Conservation (phyloP, 2,113 vertebrate species). For the Pleuronectes platessa region DNA sequence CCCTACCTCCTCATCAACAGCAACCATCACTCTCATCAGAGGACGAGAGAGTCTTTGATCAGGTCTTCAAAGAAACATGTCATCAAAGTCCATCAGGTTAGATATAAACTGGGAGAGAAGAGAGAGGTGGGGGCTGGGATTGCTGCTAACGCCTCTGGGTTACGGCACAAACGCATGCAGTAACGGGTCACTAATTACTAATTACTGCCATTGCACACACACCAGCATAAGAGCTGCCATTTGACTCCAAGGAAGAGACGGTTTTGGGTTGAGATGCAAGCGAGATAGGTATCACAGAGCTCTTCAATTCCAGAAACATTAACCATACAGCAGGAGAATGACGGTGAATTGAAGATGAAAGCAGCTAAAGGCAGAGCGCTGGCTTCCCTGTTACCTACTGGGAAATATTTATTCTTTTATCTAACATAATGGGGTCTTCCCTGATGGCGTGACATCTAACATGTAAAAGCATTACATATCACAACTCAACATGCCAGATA, state of each 20-base stretch:
- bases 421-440: conserved; percentile 14
- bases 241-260: background rate
- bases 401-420: conserved; percentile 10
- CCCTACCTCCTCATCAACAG: conserved; percentile 70
- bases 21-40: conserved; percentile 78
- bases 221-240: conserved; percentile 14
- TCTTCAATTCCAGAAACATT: conserved; percentile 14
- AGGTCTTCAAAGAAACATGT: conserved; percentile 77
- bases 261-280: conserved; percentile 30
- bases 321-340: background rate
- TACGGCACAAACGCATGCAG: conserved; percentile 51
- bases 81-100: conserved; percentile 79
- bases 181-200: conserved; percentile 77
- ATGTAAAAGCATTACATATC: conserved; percentile 18
- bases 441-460: background rate
- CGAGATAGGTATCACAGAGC: conserved; percentile 27
- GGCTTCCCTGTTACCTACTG: conserved; percentile 1
- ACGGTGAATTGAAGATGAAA: conserved; percentile 8
- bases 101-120: conserved; percentile 63
- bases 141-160: conserved; percentile 59
- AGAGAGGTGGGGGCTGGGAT: conserved; percentile 14
- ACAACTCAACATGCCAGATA: conserved; percentile 17
- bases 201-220: conserved; percentile 61
- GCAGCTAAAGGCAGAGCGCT: conserved; percentile 3
- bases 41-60: conserved; percentile 75